Base-by-base conservation (phyloP, 1,140 invertebrate genomes). In the Drosophila subobscura region DNA sequence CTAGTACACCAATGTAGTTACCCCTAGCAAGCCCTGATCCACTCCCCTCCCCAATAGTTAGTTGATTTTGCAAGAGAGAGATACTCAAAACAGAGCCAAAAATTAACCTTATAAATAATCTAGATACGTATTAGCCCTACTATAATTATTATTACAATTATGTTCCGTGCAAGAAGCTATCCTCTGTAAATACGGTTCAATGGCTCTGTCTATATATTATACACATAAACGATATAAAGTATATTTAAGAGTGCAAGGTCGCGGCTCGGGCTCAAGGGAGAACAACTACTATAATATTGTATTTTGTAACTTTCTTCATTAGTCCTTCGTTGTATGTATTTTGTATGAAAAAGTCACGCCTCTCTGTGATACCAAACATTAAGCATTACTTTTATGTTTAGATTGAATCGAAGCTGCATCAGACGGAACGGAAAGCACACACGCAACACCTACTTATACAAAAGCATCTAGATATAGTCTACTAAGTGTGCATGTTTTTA, bases 311-410 rank as follows among this genome's bases (percentile, higher is more conserved):
- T 76, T 76, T 88, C 79, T 88, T 72, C 75, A 88, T 78, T 77
- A 88, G 52, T 78, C 61, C 60, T 76, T 67, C 41, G 71, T 86
- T 85, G 65, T 77, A 76, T 85, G 65, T 77, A 77, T 72, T 83
- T 78, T 83, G 75, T 79, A 65, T 76, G 71, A 66, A 83, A 79
- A 90, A 91, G 89, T 91, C 90, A 91, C 90, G 90, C 79, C 90
- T 91, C 90, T 91, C 90, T 91, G 90, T 91, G 90, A 91, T 91
- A 91, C 80, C 79, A 90, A 86, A 90, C 76, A 86, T 90, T 88
- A 91, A 91, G 80, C 84, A 84, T 91, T 85, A 91, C 61, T 79
- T 79, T 90, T 89, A 90, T 85, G 84, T 91, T 89, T 88, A 88
- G 78, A 88, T 61, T 57, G 47, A 70, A 56, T 72, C 74, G 59